Base-by-base conservation (phyloP, 2,113 vertebrate species). In the Pao palembangensis region DNA sequence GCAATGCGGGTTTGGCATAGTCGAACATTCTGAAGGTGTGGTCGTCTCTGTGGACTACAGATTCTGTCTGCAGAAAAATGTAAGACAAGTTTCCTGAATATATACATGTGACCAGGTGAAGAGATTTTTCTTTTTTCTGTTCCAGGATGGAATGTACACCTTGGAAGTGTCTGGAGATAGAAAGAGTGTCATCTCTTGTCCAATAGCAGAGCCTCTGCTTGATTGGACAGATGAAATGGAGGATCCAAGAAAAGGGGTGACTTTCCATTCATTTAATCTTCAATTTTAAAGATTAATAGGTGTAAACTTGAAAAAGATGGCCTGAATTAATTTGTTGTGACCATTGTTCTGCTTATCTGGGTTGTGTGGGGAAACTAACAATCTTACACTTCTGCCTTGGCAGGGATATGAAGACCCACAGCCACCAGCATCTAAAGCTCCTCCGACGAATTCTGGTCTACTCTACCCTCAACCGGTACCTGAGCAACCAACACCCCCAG, bases 61-160 rank as follows among this genome's bases (percentile, higher is more conserved):
- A 49, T 82, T 87, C n/a, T 92, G 90, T 58, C 55, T 90, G 18
- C 23, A 76, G 28, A 55, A 28, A 28, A 69, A 74, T 83, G 91
- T 88, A 80, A 13, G 2, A 7, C 0, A 11, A 14, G 52, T 50
- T 18, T 11, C 0, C 10, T 12, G 11, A 5, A 4, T 6, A 47
- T 6, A 2, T 11, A 18, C 4, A 6, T 49, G n/a, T 49, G 18
- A 3, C 47, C 18, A 11, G n/a, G 5, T 28, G 25, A 34, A 34
- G 8, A 38, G 2, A 2, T 0, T 1, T 48, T 69, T 15, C 14
- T 18, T 3, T 28, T 3, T 28, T 23, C 50, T 62, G 0, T 41
- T 65, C 0, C 58, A 91, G 91, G 79, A 87, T 89, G 89, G 82
- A 19, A 70, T 87, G 72, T 89, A 86, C 49, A 83, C 67, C 0